Evolutionary conservation across 1,140 invertebrate species (phyloP).

Genomic region (Bacillus rossius): DNA sequence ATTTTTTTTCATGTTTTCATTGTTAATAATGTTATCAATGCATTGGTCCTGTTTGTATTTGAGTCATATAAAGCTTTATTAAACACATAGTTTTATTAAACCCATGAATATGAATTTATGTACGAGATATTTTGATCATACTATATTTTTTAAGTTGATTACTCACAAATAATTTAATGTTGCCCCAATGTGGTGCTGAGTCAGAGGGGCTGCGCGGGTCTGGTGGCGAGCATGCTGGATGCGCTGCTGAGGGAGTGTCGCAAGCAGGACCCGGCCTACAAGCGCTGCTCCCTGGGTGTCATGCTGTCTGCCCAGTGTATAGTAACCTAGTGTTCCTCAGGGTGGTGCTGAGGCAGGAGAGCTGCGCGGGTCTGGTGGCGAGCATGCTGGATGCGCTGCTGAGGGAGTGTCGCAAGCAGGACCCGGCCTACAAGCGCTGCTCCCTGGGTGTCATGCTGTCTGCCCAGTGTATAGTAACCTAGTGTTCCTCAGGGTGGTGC

Average conservation of each 20-base stretch:
- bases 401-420: constrained; percentile 75
- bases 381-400: constrained; percentile 61
- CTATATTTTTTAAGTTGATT: no score
- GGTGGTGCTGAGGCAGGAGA: background rate
- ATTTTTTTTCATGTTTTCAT: no score
- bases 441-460: constrained; percentile 69
- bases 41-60: no score
- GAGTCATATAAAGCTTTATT: no score
- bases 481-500: background rate
- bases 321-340: no score
- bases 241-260: constrained; percentile 69
- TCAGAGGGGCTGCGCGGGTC: background rate
- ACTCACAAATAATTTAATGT: no score
- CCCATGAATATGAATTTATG: no score
- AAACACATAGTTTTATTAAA: no score
- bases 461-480: no score
- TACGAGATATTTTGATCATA: no score
- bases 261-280: constrained; percentile 73
- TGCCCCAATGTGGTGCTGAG: background rate
- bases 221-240: constrained; percentile 49
- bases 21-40: no score
- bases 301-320: constrained; percentile 71
- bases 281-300: constrained; percentile 62
- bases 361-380: background rate
- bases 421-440: constrained; percentile 65